These are phyloP conservation scores for Bungarus multicinctus DNA, from an alignment of 2,113 vertebrate species.

Conservation along the genomic window DNA sequence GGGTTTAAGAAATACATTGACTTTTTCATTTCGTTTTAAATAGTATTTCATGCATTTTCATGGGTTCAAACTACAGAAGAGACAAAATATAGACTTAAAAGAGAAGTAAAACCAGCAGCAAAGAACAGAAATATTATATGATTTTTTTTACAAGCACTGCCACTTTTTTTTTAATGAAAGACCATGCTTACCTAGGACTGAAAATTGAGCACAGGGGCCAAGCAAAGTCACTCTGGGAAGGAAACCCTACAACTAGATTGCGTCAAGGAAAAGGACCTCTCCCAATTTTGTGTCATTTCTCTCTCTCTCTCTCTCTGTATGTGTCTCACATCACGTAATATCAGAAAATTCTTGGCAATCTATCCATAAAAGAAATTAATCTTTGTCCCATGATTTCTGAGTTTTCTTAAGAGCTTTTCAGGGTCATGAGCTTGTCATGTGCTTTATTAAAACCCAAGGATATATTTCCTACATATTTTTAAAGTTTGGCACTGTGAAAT, in stretches of 20 bases:
- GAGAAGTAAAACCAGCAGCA: not conserved
- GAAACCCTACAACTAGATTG: not conserved
- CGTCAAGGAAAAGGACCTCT: not conserved
- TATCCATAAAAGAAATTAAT: not conserved
- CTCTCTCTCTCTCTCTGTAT: not conserved
- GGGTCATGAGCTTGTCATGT: not conserved
- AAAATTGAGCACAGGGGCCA: not conserved
- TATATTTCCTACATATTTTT: not conserved
- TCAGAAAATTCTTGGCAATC: not conserved
- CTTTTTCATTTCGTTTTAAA: not conserved
- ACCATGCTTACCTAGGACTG: not conserved
- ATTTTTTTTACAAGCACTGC: not conserved
- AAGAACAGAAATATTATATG: not conserved
- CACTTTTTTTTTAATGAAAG: not conserved
- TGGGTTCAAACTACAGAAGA: not conserved
- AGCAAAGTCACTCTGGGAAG: not conserved
- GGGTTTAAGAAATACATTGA: not conserved
- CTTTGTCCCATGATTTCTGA: not conserved
- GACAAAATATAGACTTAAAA: not conserved
- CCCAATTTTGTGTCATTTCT: not conserved
- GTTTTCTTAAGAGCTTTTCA: not conserved
- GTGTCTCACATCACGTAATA: not conserved
- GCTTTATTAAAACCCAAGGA: not conserved
- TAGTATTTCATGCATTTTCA: not conserved
- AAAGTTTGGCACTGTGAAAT: not conserved